Percentiles rank a stretch among this genome's conserved stretches.
phyloP scores from a whole-genome alignment of 2,797 vertebrate species.

The Spheniscus humboldti region DNA sequence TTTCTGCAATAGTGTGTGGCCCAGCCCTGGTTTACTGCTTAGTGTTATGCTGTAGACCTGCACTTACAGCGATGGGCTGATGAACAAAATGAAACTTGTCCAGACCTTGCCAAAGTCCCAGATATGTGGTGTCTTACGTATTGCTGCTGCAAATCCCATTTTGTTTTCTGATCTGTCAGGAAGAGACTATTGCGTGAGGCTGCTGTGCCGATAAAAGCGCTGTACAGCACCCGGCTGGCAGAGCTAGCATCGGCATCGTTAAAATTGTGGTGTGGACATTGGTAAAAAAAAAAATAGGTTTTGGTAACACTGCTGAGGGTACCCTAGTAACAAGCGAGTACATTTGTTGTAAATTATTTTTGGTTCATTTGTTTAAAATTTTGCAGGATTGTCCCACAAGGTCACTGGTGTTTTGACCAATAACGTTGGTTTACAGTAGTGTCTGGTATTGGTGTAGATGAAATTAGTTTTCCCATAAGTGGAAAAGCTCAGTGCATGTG shows the following conservation, averaged over 20 bases:
- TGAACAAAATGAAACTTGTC: neutral
- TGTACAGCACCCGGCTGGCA: neutral
- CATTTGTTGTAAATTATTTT: neutral
- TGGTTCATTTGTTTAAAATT: neutral
- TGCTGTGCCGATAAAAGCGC: neutral
- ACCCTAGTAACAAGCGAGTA: neutral
- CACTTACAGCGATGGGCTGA: neutral
- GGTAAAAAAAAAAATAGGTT: fast-evolving
- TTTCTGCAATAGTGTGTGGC: neutral
- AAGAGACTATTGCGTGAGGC: neutral
- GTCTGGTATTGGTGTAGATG: neutral
- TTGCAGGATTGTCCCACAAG: neutral
- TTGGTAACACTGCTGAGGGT: neutral
- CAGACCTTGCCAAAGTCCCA: neutral
- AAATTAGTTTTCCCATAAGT: neutral
- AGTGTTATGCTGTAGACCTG: fast-evolving
- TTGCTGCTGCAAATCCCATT: neutral
- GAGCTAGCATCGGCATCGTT: fast-evolving
- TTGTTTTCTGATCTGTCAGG: neutral
- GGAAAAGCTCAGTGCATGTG: neutral
- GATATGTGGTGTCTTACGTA: fast-evolving
- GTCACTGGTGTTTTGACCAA: neutral
- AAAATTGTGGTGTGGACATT: fast-evolving
- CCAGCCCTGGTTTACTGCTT: neutral
- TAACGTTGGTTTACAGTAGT: neutral